phyloP scores from a whole-genome alignment of 2,797 vertebrate species.

The Xenentodon cancila region DNA sequence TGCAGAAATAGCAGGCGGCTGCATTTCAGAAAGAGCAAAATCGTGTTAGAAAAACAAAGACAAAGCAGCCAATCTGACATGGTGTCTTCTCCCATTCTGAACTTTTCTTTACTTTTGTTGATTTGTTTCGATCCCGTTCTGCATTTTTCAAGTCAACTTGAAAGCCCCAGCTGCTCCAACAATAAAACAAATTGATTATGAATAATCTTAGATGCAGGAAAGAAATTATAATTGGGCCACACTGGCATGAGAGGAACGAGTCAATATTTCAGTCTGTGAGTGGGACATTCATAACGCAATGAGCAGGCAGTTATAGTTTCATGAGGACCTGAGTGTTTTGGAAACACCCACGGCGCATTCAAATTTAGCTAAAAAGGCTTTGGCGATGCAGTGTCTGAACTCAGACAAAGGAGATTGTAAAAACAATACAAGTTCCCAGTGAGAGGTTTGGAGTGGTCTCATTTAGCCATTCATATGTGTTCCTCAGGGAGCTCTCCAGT shows the following conservation, averaged over 20 bases:
- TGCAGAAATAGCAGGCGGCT: constrained; percentile 42
- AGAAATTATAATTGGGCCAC: constrained; percentile 48
- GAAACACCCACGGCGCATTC: constrained; percentile 74
- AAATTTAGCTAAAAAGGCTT: constrained; percentile 77
- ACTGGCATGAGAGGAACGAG: constrained; percentile 54
- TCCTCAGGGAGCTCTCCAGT: constrained; percentile 76
- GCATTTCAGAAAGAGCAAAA: constrained; percentile 24
- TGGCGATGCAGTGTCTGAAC: constrained; percentile 66
- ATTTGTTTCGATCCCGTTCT: constrained; percentile 39
- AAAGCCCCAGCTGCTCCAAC: constrained; percentile 52
- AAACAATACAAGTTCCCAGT: constrained; percentile 74
- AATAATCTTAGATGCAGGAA: constrained; percentile 62
- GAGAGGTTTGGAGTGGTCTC: constrained; percentile 73
- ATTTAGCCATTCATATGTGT: constrained; percentile 78
- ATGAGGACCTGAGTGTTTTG: constrained; percentile 66
- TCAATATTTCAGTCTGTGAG: constrained; percentile 69
- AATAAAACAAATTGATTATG: constrained; percentile 69
- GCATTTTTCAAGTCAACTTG: constrained; percentile 49
- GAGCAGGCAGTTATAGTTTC: constrained; percentile 71
- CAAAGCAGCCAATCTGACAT: no score
- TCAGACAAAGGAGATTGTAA: constrained; percentile 73
- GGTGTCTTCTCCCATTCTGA: constrained; percentile 22
- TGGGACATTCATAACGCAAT: constrained; percentile 64
- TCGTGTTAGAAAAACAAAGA: constrained; percentile 7
- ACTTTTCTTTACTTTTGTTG: constrained; percentile 43